Evolutionary conservation across 2,113 vertebrate species (phyloP), one percentile per base, ranked within the genome.

Genomic region (Nerophis lumbriciformis): DNA sequence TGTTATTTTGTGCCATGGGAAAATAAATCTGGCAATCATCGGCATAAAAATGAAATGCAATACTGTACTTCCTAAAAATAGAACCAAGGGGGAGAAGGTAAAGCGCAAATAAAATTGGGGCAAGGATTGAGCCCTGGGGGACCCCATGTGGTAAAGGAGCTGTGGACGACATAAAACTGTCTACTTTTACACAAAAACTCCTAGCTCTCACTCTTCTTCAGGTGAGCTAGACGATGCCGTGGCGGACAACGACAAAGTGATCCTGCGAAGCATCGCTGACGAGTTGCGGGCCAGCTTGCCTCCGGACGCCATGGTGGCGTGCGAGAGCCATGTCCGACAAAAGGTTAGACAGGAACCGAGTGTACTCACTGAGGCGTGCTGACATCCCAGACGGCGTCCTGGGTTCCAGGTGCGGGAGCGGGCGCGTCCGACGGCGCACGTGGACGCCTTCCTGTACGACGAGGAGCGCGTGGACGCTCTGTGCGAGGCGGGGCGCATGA

Each of bases 361-460:
- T 50, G 6, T 14, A 50, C 16, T 50, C 15, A 14, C 13, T 1
- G 14, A 50, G 4, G 14, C 6, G 14, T 15, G 14, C 16, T 50
- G 14, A 50, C 50, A 52, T 16, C 50, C 12, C 15, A 51, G n/a
- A 8, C 5, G 12, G 50, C 15, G 14, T 4, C n/a, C 60, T 12
- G 2, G 48, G 38, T 59, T 9, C 21, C 82, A 98, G 95, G 91
- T 94, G 66, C 86, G 84, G 55, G 87, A 89, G 69, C 88, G 88
- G 58, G 63, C 88, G 19, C 78, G 82, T 16, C 92, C 93, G 2
- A 92, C 92, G 28, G 83, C 93, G 70, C 94, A 96, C 19, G 85
- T 98, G 58, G 94, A 96, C 83, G 82, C 90, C 47, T 98, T 98
- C 88, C 91, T 98, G 80, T 98, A 94, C 77, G 91, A 94, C 68